These are phyloP conservation scores for Rhodophaea formosa DNA, from an alignment of 2,888 invertebrate genomes.

Conservation along the genomic window DNA sequence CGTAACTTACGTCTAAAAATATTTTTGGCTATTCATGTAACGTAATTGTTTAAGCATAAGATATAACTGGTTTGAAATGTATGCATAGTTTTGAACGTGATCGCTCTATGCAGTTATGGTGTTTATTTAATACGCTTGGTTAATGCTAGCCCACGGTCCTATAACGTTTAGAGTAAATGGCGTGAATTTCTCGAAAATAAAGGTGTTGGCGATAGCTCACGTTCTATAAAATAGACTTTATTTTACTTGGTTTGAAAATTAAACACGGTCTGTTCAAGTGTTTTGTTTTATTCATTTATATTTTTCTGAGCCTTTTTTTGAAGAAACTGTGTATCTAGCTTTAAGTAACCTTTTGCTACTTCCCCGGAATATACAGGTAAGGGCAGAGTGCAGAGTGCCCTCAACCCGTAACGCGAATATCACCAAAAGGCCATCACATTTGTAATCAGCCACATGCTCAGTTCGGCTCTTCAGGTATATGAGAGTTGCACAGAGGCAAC, in stretches of 20 bases:
- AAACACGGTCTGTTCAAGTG: too few species aligned
- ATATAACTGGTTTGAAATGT: neutral
- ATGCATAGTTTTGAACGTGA: neutral
- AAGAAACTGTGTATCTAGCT: too few species aligned
- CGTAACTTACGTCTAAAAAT: slow-evolving; percentile 1
- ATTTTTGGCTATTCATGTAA: neutral
- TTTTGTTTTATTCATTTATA: too few species aligned
- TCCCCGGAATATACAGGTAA: too few species aligned
- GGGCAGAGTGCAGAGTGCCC: too few species aligned
- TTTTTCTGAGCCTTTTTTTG: too few species aligned
- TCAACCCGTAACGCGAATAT: too few species aligned
- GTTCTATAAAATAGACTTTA: neutral
- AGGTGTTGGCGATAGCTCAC: neutral
- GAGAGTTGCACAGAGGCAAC: too few species aligned
- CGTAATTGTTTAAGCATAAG: neutral
- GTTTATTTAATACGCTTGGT: slow-evolving; percentile 9
- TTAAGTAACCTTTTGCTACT: too few species aligned
- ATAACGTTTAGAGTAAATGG: slow-evolving; percentile 2
- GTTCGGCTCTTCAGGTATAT: too few species aligned
- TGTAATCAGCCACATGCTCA: too few species aligned
- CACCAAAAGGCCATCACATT: too few species aligned
- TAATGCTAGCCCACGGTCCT: slow-evolving; percentile 6
- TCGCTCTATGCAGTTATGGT: slow-evolving; percentile 1
- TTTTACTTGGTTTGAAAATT: neutral
- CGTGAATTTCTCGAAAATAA: slow-evolving; percentile 2